phyloP scores from a whole-genome alignment of 2,888 invertebrate genomes.

The Cyrtodaria siliqua region DNA sequence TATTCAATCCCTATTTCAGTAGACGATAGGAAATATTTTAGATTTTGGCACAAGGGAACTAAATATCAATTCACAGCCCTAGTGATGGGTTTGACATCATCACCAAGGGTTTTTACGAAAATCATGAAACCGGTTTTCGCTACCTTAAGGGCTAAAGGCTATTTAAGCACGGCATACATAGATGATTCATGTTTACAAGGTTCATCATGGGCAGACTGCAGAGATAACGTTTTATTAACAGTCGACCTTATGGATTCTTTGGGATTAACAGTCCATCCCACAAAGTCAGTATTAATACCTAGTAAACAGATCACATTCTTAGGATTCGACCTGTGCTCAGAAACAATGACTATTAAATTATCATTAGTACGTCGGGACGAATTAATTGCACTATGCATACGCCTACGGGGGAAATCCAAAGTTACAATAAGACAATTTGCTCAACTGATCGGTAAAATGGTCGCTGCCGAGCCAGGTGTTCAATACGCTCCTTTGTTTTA shows the following conservation, averaged over 20 bases:
- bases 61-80: constrained; percentile 40
- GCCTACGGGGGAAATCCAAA: background rate
- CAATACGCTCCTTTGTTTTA: constrained; percentile 41
- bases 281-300: constrained; percentile 52
- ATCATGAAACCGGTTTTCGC: constrained; percentile 53
- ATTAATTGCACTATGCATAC: background rate
- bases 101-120: constrained; percentile 45
- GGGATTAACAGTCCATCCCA: constrained; percentile 52
- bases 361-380: background rate
- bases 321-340: constrained; percentile 23
- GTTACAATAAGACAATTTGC: constrained; percentile 12
- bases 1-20: constrained; percentile 31
- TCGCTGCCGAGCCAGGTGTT: constrained; percentile 41
- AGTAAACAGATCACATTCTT: constrained; percentile 40
- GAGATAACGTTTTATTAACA: constrained; percentile 20
- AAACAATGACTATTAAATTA: constrained; percentile 21
- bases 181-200: constrained; percentile 49
- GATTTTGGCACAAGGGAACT: constrained; percentile 22
- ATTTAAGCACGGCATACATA: constrained; percentile 38
- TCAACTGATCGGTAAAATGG: constrained; percentile 30
- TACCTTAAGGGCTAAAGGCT: constrained; percentile 17
- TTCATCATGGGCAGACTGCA: constrained; percentile 19
- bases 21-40: constrained; percentile 43
- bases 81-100: constrained; percentile 32
- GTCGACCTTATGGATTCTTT: constrained; percentile 35